phyloP scores from a whole-genome alignment of 1,140 invertebrate species.

The Orchestia grillus region DNA sequence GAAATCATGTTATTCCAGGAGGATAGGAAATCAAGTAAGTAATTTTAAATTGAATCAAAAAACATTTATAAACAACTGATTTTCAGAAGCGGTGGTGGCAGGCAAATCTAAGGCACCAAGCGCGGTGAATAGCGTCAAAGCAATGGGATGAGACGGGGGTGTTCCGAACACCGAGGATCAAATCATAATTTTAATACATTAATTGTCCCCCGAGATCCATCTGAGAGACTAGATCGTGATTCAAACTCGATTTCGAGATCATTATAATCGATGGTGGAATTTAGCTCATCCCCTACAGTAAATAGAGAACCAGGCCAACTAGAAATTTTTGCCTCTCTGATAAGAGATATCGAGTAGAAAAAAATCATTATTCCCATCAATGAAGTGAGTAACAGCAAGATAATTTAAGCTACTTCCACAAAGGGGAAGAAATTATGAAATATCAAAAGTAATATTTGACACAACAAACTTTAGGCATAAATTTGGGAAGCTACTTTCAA shows the following conservation, averaged over 20 bases:
- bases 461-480: background rate
- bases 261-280: background rate
- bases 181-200: background rate
- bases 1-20: background rate
- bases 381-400: background rate
- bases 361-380: background rate
- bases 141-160: background rate
- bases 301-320: background rate
- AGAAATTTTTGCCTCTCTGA: background rate
- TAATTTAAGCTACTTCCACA: background rate
- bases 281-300: background rate
- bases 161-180: too few relatives aligned
- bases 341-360: background rate
- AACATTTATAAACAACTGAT: background rate
- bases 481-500: too few relatives aligned
- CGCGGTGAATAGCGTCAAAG: background rate
- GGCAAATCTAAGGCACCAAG: background rate
- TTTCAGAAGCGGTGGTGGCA: background rate
- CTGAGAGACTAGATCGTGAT: background rate
- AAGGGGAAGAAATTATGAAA: background rate
- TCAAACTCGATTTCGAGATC: background rate
- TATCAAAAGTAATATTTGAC: background rate
- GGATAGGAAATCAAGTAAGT: background rate
- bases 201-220: background rate
- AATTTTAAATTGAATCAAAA: background rate